Conservation (phyloP, 2,113 vertebrate species). For the Propithecus coquereli region DNA sequence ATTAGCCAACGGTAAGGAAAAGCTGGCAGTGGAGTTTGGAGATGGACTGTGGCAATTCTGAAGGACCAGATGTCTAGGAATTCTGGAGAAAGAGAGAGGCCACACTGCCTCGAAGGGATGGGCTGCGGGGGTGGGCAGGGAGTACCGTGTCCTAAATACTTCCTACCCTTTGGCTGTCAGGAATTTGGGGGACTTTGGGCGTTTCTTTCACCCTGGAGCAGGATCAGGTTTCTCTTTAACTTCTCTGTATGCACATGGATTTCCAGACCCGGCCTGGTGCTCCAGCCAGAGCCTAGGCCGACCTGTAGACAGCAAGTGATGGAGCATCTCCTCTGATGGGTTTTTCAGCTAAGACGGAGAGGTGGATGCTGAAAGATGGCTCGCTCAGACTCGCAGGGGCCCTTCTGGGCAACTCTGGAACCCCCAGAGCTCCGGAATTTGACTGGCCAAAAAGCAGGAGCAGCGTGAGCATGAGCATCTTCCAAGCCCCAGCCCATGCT, state of each 20-base stretch:
- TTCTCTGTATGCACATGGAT: not conserved
- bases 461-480: fast-evolving
- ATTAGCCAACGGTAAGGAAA: not conserved
- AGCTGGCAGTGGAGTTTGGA: not conserved
- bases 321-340: not conserved
- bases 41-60: not conserved
- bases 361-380: not conserved
- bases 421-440: not conserved
- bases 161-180: not conserved
- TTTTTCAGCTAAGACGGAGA: not conserved
- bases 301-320: not conserved
- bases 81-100: not conserved
- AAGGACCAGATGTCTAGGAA: not conserved
- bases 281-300: not conserved
- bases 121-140: not conserved
- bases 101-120: not conserved
- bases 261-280: not conserved
- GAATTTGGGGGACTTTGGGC: not conserved
- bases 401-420: not conserved
- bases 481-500: not conserved
- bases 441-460: not conserved
- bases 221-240: not conserved
- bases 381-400: fast-evolving
- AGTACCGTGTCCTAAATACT: not conserved
- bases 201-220: not conserved